Base-by-base conservation (phyloP, 2,797 vertebrate species). In the Cossypha dichroa region DNA sequence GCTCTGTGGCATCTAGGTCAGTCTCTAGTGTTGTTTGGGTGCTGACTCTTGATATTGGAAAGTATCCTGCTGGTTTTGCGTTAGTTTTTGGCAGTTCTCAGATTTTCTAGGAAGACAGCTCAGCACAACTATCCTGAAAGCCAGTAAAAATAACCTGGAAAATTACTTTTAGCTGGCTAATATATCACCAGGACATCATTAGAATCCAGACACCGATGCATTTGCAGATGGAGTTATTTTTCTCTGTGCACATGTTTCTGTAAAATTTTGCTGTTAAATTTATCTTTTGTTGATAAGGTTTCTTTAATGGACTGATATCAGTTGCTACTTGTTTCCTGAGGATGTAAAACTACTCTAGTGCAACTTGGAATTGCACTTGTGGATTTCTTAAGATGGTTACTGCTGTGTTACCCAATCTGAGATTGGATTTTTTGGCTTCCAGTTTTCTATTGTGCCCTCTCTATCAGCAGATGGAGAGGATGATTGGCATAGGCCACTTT, bases 61-160 rank as follows among this genome's bases (percentile, higher is more conserved):
- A 75, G 69, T 17, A 56, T 62, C 64, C 43, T 80, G n/a, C 81
- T 88, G 55, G 54, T 78, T 85, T 84, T 91, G n/a, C 64, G 22
- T 91, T 87, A 45, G 33, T 5, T 86, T 91, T 92, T 95, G 93
- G 70, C 78, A 78, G 45, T 68, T 89, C 51, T 89, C 55, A 45
- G 73, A 33, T 94, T 92, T 51, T 93, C 94, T 90, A 93, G 69
- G 76, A 92, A 96, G 80, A 18, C 12, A 34, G n/a, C 22, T 91
- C 34, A 92, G 84, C 34, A 87, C 81, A 92, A 73, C 55, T 72
- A 19, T 43, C 55, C 58, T 83, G 34, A 75, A 88, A 92, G 36
- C 51, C 5, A 21, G 17, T 54, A 69, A 88, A 91, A 88, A 83
- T 59, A 75, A 79, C 33, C 14, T 77, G 51, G 59, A 55, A 48